A percentile compares a stretch with the other conserved stretches of the same genome.
Evolutionary conservation across 2,888 invertebrate genomes (phyloP).

Genomic region (Caenorhabditis sp.): DNA sequence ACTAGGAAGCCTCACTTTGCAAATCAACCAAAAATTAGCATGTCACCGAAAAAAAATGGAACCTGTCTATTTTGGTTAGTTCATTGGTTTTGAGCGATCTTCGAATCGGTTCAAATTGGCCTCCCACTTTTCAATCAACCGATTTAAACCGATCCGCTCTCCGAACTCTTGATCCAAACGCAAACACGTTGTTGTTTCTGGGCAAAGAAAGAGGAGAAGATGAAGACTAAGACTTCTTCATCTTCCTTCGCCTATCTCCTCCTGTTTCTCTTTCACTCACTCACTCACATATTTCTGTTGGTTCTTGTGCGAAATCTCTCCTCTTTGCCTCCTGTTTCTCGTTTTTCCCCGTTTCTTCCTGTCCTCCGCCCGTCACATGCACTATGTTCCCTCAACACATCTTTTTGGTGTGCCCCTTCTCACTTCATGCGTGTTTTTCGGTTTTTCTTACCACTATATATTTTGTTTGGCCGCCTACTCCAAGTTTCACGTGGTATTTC

Average conservation of each 20-base stretch:
- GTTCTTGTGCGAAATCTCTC: constrained; percentile 34
- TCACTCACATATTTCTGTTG: constrained; percentile 5
- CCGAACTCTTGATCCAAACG: constrained; percentile 11
- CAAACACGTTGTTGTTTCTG: constrained; percentile 40
- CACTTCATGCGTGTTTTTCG: constrained; percentile 50
- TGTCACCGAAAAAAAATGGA: too few relatives aligned
- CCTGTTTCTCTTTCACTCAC: constrained; percentile 24
- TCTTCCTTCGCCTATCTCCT: constrained; percentile 8
- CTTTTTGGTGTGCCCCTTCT: constrained; percentile 27
- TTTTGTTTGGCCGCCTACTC: not conserved
- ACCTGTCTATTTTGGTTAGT: too few relatives aligned
- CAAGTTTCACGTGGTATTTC: constrained; percentile 4
- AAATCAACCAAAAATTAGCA: too few relatives aligned
- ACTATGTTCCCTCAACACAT: constrained; percentile 30
- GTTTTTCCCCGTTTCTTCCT: not conserved
- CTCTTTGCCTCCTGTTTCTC: constrained; percentile 33
- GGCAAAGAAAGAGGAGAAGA: constrained; percentile 20
- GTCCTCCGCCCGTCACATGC: constrained; percentile 52
- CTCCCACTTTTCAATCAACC: not conserved
- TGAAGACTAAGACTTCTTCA: constrained; percentile 23
- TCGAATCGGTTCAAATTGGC: too few relatives aligned
- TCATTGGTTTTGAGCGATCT: too few relatives aligned
- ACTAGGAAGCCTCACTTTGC: too few relatives aligned
- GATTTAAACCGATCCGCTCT: not conserved
- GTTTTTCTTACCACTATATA: constrained; percentile 30